Evolutionary conservation across 2,888 invertebrate species (phyloP), one percentile per base, ranked within the genome.

Genomic region (Stomorhina lunata): DNA sequence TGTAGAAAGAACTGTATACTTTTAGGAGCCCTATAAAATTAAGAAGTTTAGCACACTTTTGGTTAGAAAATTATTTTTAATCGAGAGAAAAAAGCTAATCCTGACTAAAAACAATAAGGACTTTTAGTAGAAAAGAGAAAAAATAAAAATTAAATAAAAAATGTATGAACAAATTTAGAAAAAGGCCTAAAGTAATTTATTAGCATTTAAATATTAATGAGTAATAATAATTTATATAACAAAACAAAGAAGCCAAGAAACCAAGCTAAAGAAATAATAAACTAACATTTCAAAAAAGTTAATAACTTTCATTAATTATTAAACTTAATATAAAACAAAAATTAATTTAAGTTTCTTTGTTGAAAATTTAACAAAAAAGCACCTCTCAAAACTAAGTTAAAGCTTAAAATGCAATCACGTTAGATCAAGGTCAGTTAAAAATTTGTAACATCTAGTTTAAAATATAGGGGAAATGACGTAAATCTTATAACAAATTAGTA

Each of bases 1-100:
- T 29, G n/a, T n/a, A n/a, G n/a, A n/a, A n/a, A n/a, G n/a, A 53
- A 43, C 4, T 20, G 59, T 29, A 75, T 69, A 66, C 15, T 20
- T 72, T 59, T 40, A 61, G 29, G 45, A 10, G n/a, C 22, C 53
- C 53, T 17, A 22, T 6, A 15, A 29, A 55, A 15, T n/a, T 0
- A 48, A 45, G n/a, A 20, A 27, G 0, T 27, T 75, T 69, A 68
- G 81, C 71, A 68, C 79, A 40, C 59, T 76, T 84, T 84, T 50
- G 29, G 80, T 69, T 40, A 40, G 69, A 45, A 37, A 25, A 10
- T 17, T n/a, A n/a, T n/a, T n/a, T n/a, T n/a, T 55, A 34, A 43
- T 15, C n/a, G n/a, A n/a, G n/a, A n/a, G 50, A 40, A 12, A 69
- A 25, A 37, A 1, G 6, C 45, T 10, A 68, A 22, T 27, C 34